Conservation (phyloP, 1,140 invertebrate genomes). For the Drosophila sulfurigaster region DNA sequence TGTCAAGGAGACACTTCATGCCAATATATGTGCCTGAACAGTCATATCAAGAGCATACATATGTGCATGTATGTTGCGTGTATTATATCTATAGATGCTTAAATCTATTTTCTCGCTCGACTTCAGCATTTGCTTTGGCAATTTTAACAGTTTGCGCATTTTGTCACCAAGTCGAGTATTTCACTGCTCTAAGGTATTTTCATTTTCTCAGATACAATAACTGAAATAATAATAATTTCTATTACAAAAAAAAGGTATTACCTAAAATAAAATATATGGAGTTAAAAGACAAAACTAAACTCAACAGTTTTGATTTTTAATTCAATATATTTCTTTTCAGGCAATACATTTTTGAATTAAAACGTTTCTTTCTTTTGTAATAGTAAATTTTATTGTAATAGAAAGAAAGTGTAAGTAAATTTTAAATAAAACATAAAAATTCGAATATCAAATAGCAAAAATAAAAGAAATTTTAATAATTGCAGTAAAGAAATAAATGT, state of each 20-base stretch:
- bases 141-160: constrained; percentile 54
- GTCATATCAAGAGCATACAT: constrained; percentile 33
- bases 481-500: too few relatives aligned
- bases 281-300: too few relatives aligned
- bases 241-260: neutral
- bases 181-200: constrained; percentile 4
- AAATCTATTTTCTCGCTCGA: constrained; percentile 57
- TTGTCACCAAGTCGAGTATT: constrained; percentile 38
- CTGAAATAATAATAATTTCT: neutral
- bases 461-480: too few relatives aligned
- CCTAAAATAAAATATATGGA: too few relatives aligned
- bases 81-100: constrained; percentile 16
- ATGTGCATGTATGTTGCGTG: constrained; percentile 24
- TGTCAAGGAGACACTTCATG: constrained; percentile 2
- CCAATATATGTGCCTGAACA: constrained; percentile 34
- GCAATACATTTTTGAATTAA: too few relatives aligned
- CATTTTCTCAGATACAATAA: neutral
- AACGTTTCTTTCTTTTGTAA: too few relatives aligned
- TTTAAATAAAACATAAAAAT: too few relatives aligned
- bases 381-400: too few relatives aligned
- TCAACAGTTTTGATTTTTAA: too few relatives aligned
- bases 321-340: too few relatives aligned
- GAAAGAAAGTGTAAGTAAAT: too few relatives aligned
- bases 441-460: too few relatives aligned
- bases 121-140: constrained; percentile 51